Conservation (phyloP, 2,888 invertebrate species). For the Bugula neritina region DNA sequence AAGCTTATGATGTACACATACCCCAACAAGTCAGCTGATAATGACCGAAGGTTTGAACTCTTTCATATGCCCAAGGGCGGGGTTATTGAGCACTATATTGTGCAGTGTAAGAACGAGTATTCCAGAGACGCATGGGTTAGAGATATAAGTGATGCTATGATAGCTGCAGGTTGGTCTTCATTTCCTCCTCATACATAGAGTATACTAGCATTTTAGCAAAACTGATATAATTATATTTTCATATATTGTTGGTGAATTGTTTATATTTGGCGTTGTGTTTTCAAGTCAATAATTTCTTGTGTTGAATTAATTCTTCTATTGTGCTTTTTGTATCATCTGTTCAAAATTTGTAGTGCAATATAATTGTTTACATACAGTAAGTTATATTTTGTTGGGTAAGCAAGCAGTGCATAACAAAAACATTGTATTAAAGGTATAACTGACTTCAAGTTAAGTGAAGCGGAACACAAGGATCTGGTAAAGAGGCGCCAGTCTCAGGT, state of each 20-base stretch:
- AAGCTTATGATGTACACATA: neutral
- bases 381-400: too few species aligned
- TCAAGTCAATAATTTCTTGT: neutral
- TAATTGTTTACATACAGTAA: too few species aligned
- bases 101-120: conserved; percentile 40
- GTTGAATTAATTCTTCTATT: too few species aligned
- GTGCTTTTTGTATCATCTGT: too few species aligned
- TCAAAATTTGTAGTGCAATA: too few species aligned
- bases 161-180: conserved; percentile 1
- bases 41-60: conserved; percentile 23
- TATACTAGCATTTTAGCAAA: neutral
- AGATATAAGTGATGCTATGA: conserved; percentile 49
- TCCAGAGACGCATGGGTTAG: conserved; percentile 53
- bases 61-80: conserved; percentile 8
- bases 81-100: neutral
- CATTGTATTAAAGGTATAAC: conserved; percentile 6
- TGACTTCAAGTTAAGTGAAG: neutral
- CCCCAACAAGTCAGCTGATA: neutral
- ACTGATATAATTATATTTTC: neutral
- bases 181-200: too few species aligned
- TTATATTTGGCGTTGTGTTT: neutral
- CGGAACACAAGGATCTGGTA: conserved; percentile 4
- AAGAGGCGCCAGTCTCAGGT: neutral
- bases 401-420: too few species aligned
- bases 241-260: neutral